phyloP scores from a whole-genome alignment of 2,113 vertebrate species.

The Hippocampus guttulatus region DNA sequence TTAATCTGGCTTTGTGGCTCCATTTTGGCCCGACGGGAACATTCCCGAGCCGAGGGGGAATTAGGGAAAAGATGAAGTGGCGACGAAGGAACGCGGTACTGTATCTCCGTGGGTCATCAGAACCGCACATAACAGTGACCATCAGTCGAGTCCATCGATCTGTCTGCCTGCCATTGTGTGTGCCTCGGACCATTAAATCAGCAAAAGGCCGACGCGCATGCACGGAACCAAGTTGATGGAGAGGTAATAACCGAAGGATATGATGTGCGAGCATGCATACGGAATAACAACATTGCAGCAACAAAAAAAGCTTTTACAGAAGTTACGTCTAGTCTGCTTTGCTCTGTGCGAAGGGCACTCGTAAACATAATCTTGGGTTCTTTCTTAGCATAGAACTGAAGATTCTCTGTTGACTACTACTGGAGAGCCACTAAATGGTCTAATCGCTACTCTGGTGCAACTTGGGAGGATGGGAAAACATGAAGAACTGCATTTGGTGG shows the following conservation, averaged over 20 bases:
- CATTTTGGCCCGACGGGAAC: neutral
- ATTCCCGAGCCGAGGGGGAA: neutral
- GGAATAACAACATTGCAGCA: neutral
- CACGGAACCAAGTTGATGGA: conserved; percentile 4
- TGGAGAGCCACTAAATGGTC: too few relatives aligned
- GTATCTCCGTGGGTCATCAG: conserved; percentile 3
- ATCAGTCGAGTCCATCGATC: conserved; percentile 22
- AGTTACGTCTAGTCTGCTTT: neutral
- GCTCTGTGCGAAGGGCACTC: neutral
- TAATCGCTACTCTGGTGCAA: too few relatives aligned
- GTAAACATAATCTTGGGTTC: neutral
- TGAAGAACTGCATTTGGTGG: neutral
- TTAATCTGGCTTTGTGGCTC: conserved; percentile 11
- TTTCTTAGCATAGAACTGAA: neutral
- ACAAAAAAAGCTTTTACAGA: neutral
- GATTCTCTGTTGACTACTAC: neutral
- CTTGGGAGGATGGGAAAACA: too few relatives aligned
- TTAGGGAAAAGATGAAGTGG: neutral
- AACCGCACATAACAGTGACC: conserved; percentile 18
- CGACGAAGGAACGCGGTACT: neutral
- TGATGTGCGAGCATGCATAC: conserved; percentile 11
- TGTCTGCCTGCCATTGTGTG: conserved; percentile 20
- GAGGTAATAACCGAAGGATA: conserved; percentile 38
- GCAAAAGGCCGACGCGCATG: conserved; percentile 1
- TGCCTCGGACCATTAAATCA: conserved; percentile 35